These are phyloP conservation scores for Andrena chrysosceles DNA, from an alignment of 2,888 invertebrate genomes.

Conservation along the genomic window DNA sequence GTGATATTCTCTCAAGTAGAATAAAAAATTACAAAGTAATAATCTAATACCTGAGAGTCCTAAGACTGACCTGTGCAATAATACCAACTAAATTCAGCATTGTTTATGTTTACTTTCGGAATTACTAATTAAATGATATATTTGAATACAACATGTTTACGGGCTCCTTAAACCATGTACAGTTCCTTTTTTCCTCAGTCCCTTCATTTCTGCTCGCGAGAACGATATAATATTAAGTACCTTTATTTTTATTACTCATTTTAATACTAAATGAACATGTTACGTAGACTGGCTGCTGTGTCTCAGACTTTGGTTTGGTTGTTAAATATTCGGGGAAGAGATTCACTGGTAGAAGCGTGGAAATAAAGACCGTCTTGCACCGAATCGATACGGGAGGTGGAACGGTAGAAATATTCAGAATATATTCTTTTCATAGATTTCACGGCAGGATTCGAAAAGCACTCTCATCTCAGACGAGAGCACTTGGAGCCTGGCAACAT, in stretches of 20 bases:
- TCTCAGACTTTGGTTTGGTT: constrained; percentile 1
- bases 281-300: too few relatives aligned
- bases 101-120: background rate
- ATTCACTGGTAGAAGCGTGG: constrained; percentile 1
- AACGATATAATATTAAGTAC: too few relatives aligned
- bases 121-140: too few relatives aligned
- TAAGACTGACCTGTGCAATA: background rate
- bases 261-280: too few relatives aligned
- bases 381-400: constrained; percentile 35
- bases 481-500: constrained; percentile 52
- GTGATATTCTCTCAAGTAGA: too few relatives aligned
- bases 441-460: constrained; percentile 44
- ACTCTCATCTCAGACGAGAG: constrained; percentile 48
- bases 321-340: background rate
- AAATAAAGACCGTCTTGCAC: constrained; percentile 28
- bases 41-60: background rate
- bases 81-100: background rate
- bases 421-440: constrained; percentile 54
- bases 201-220: too few relatives aligned
- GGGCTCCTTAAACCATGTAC: too few relatives aligned
- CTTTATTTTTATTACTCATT: background rate
- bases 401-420: constrained; percentile 55
- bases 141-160: too few relatives aligned
- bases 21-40: too few relatives aligned
- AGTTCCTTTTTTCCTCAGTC: too few relatives aligned